phyloP scores from a whole-genome alignment of 2,113 vertebrate species.

The Apteryx owenii region DNA sequence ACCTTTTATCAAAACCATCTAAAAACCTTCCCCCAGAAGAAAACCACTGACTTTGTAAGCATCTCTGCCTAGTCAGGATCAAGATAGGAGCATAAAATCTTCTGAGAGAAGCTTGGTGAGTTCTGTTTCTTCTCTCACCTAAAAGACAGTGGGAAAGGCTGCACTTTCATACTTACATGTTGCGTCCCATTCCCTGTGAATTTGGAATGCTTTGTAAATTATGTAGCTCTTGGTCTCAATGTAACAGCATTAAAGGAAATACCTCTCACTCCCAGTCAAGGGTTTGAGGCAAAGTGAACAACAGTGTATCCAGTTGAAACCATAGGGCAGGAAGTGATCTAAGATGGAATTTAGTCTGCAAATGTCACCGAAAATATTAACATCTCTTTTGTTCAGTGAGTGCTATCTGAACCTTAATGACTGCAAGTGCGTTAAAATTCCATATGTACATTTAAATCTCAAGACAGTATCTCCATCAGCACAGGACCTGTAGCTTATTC shows the following conservation, averaged over 20 bases:
- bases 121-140: not conserved
- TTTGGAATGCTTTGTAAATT: not conserved
- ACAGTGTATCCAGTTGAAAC: not conserved
- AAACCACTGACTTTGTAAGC: not conserved
- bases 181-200: not conserved
- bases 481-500: not conserved
- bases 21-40: not conserved
- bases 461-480: not conserved
- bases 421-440: not conserved
- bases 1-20: not conserved
- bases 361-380: not conserved
- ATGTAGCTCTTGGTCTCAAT: not conserved
- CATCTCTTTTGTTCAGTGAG: not conserved
- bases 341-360: not conserved
- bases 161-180: not conserved
- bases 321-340: not conserved
- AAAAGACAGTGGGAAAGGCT: not conserved
- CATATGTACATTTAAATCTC: not conserved
- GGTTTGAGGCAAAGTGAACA: not conserved
- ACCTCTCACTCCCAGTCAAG: not conserved
- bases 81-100: not conserved
- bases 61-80: not conserved
- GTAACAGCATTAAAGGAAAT: slow-evolving; percentile 22
- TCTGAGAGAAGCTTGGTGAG: not conserved
- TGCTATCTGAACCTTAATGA: not conserved